These are phyloP conservation scores for Scatophagus argus DNA, from an alignment of 2,113 vertebrate genomes.

Conservation along the genomic window DNA sequence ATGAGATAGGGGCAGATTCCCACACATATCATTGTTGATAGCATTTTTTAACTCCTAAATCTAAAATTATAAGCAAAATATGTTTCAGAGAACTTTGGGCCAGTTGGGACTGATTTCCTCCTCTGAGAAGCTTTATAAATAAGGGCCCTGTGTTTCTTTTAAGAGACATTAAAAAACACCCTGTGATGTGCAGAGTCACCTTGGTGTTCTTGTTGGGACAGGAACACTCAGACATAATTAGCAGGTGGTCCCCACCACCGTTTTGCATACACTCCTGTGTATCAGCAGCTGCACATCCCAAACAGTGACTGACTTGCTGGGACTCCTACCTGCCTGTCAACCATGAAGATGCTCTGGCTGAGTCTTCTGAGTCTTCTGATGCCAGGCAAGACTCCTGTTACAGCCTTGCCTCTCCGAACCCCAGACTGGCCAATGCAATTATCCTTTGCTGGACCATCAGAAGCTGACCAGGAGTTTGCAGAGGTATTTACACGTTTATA, in stretches of 20 bases:
- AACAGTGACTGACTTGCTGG: neutral
- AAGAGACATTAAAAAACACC: conserved; percentile 20
- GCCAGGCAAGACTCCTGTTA: neutral
- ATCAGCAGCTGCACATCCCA: conserved; percentile 5
- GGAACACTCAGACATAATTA: conserved; percentile 61
- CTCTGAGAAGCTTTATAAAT: neutral
- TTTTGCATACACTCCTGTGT: conserved; percentile 32
- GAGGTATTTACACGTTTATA: conserved; percentile 58
- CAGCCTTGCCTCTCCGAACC: conserved; percentile 31
- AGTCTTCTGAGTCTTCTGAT: conserved; percentile 45
- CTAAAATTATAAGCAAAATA: neutral
- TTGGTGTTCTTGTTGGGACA: conserved; percentile 67
- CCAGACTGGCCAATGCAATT: neutral
- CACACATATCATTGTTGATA: neutral
- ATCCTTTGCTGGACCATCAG: conserved; percentile 12
- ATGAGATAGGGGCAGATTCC: neutral
- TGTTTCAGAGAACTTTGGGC: neutral
- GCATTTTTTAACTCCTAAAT: neutral
- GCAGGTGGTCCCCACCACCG: conserved; percentile 58
- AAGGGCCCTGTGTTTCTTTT: conserved; percentile 14
- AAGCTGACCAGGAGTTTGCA: conserved; percentile 70
- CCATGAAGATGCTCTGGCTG: conserved; percentile 60
- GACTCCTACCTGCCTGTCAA: neutral
- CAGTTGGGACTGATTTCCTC: neutral
- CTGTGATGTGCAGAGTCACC: neutral